A percentile compares a stretch with the other conserved stretches of the same genome.
These are phyloP conservation scores for Pycnomerus fuliginosus DNA, from an alignment of 2,888 invertebrate species.

Conservation along the genomic window DNA sequence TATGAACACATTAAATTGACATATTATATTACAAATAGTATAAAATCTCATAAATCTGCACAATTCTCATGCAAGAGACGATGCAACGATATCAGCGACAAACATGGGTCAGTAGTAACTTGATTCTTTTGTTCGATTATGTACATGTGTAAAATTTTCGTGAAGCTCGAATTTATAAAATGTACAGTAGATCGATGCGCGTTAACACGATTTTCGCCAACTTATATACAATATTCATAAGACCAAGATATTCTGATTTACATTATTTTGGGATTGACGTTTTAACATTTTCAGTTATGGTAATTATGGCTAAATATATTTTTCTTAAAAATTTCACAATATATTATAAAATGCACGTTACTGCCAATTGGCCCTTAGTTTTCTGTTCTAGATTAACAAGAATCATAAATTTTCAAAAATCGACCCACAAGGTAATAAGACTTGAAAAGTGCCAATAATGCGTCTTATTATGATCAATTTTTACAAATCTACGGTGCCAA, in stretches of 20 bases:
- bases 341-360: constrained; percentile 1
- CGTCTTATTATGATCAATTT: constrained; percentile 50
- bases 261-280: constrained; percentile 2
- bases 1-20: constrained; percentile 52
- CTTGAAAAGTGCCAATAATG: constrained; percentile 32
- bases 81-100: not conserved
- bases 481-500: constrained; percentile 9
- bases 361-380: constrained; percentile 2
- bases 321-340: not conserved
- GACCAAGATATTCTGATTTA: not conserved
- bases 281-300: not conserved
- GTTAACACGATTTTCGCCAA: no score
- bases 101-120: not conserved
- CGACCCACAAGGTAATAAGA: constrained; percentile 52
- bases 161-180: not conserved
- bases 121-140: not conserved
- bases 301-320: constrained; percentile 9
- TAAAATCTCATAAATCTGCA: constrained; percentile 15
- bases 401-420: constrained; percentile 46
- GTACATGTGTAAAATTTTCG: not conserved
- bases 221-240: not conserved
- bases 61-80: not conserved
- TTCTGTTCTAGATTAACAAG: no score
- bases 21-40: constrained; percentile 33
- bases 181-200: no score